phyloP scores from a whole-genome alignment of 1,140 invertebrate species.

The Calliphora vicina region DNA sequence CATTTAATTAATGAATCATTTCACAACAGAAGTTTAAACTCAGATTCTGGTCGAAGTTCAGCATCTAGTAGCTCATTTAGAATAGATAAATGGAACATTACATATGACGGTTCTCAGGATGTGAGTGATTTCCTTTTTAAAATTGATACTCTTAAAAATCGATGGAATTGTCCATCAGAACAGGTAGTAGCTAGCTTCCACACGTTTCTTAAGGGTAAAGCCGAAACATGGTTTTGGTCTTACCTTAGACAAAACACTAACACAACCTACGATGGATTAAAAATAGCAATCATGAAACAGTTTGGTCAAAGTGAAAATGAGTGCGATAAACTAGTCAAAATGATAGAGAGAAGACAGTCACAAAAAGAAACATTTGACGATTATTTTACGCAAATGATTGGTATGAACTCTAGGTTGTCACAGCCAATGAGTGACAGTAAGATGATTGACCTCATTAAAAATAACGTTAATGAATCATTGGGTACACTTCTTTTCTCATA shows the following conservation, averaged over 20 bases:
- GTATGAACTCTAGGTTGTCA: background rate
- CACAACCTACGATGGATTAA: background rate
- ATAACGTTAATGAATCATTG: background rate
- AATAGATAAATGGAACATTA: conserved; percentile 13
- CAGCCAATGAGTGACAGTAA: background rate
- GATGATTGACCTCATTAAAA: background rate
- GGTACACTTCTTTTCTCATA: background rate
- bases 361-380: conserved; percentile 21
- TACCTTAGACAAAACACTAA: background rate
- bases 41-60: background rate
- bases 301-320: background rate
- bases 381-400: background rate
- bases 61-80: background rate
- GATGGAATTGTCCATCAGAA: background rate
- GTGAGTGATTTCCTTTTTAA: conserved; percentile 11
- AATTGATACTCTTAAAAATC: background rate
- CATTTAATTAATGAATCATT: too few relatives aligned
- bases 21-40: background rate
- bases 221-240: conserved; percentile 19
- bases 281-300: background rate
- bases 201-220: background rate
- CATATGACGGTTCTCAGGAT: background rate
- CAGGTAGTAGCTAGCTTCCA: background rate
- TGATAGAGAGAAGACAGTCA: conserved; percentile 4
- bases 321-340: conserved; percentile 17